Evolutionary conservation across 1,140 invertebrate species (phyloP).

Genomic region (Mycetomoellerius zeteki): DNA sequence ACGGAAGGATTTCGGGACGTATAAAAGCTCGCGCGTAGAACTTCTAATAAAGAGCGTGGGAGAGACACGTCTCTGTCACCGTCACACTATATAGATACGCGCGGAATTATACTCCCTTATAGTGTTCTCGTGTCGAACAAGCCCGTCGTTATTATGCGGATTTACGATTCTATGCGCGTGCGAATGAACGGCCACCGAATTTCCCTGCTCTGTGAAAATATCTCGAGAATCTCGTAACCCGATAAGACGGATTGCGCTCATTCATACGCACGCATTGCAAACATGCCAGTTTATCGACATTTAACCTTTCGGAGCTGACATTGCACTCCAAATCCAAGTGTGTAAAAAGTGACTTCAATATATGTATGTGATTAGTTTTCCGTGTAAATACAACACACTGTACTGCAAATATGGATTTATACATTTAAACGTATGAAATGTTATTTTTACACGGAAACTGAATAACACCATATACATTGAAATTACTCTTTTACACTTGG

Average conservation of each 20-base stretch:
- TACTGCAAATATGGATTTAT: too few relatives aligned
- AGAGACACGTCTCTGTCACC: constrained; percentile 4
- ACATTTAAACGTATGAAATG: too few relatives aligned
- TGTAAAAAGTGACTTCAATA: too few relatives aligned
- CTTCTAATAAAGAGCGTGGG: constrained; percentile 58
- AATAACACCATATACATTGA: too few relatives aligned
- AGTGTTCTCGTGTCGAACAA: constrained; percentile 26
- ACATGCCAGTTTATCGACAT: neutral
- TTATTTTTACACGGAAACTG: too few relatives aligned
- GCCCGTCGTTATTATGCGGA: constrained; percentile 36
- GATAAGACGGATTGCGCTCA: constrained; percentile 31
- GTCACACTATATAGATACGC: constrained; percentile 51
- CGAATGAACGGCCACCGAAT: constrained; percentile 22
- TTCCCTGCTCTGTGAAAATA: constrained; percentile 18
- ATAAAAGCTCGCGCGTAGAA: constrained; percentile 69
- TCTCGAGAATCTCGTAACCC: constrained; percentile 20
- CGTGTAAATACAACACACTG: too few relatives aligned
- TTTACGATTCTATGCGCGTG: constrained; percentile 65
- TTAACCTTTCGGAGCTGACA: neutral
- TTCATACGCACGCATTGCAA: constrained; percentile 11
- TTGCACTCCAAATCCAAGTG: too few relatives aligned
- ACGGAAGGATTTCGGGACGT: constrained; percentile 57
- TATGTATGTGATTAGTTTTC: too few relatives aligned
- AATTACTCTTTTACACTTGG: too few relatives aligned
- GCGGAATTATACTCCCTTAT: constrained; percentile 51